These are phyloP conservation scores for Edolisoma coerulescens DNA, from an alignment of 2,113 vertebrate species.

Conservation along the genomic window DNA sequence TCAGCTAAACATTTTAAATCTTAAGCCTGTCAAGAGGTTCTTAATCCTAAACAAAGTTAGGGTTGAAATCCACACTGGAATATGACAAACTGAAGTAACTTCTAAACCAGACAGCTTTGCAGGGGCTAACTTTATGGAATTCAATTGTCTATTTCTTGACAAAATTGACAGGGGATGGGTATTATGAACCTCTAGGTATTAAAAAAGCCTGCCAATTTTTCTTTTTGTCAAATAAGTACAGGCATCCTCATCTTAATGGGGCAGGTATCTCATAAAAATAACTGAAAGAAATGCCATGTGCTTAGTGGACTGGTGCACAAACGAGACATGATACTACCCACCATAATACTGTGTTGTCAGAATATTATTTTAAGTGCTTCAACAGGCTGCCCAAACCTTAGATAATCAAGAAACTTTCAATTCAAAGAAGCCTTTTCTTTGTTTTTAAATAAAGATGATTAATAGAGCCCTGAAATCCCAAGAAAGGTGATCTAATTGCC, in stretches of 20 bases:
- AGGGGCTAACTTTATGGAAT: not conserved
- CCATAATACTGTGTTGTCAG: not conserved
- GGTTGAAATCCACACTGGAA: not conserved
- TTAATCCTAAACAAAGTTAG: not conserved
- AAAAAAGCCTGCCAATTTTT: not conserved
- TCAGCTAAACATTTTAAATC: not conserved
- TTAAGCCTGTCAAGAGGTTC: not conserved
- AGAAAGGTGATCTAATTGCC: constrained; percentile 13
- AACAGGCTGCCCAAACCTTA: not conserved
- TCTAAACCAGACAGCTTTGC: not conserved
- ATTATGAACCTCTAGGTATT: not conserved
- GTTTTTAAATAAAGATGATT: not conserved
- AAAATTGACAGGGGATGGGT: not conserved
- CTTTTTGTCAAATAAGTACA: not conserved
- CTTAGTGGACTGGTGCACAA: not conserved
- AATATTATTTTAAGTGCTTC: not conserved
- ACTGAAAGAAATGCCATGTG: not conserved
- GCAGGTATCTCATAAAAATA: not conserved
- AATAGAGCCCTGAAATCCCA: not conserved
- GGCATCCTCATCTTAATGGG: not conserved
- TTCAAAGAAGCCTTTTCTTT: not conserved
- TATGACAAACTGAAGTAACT: not conserved
- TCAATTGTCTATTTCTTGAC: not conserved
- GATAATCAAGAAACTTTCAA: not conserved
- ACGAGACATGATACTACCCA: not conserved